Evolutionary conservation across 1,140 invertebrate species (phyloP).

Genomic region (Liolophura sinensis): DNA sequence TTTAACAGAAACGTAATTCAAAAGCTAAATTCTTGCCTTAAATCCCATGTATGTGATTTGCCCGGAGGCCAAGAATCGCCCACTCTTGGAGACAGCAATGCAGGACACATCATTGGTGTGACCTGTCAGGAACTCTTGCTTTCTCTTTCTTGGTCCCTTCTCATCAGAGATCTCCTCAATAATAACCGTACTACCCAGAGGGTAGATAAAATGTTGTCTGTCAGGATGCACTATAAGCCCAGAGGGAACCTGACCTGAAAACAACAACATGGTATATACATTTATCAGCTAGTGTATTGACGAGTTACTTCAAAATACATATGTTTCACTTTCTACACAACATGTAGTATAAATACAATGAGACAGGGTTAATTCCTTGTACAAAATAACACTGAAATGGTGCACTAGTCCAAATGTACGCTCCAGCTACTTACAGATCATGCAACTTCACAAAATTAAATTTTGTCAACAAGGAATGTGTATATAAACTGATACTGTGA

Average conservation of each 20-base stretch:
- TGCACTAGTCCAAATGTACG: too few relatives aligned
- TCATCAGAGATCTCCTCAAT: slow-evolving; percentile 70
- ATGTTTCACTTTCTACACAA: too few relatives aligned
- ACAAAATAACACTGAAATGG: too few relatives aligned
- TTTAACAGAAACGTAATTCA: neutral
- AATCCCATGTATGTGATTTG: slow-evolving; percentile 90
- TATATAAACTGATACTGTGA: too few relatives aligned
- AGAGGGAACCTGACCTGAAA: slow-evolving; percentile 64
- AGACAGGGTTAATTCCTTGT: too few relatives aligned
- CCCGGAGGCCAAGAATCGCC: slow-evolving; percentile 82
- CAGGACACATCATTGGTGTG: slow-evolving; percentile 84
- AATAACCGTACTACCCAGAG: slow-evolving; percentile 81
- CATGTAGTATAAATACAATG: too few relatives aligned
- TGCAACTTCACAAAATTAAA: too few relatives aligned
- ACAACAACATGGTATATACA: neutral
- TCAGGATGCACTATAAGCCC: slow-evolving; percentile 80
- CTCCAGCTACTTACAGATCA: too few relatives aligned
- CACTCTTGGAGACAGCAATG: slow-evolving; percentile 76
- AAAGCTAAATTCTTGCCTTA: slow-evolving; percentile 64
- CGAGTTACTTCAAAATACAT: too few relatives aligned
- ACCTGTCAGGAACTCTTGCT: slow-evolving; percentile 77
- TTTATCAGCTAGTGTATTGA: too few relatives aligned
- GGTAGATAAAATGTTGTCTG: slow-evolving; percentile 76
- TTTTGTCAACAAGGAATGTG: too few relatives aligned
- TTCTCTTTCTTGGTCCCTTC: slow-evolving; percentile 51